Evolutionary conservation across 1,140 invertebrate species (phyloP).

Genomic region (Trachymyrmex septentrionalis): DNA sequence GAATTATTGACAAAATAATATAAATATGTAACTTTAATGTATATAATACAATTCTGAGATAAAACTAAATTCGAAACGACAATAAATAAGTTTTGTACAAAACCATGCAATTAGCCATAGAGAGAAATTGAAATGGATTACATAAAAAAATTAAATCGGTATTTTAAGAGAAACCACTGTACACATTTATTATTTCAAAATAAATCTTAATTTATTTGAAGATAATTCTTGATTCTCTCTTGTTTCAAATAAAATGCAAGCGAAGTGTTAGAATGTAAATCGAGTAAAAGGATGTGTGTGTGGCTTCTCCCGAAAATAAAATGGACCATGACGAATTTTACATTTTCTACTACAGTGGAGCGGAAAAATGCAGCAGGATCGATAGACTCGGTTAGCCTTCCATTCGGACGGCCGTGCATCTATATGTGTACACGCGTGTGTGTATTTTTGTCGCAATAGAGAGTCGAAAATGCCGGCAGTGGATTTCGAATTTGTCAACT

Average conservation of each 20-base stretch:
- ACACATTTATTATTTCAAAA: neutral
- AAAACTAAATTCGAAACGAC: neutral
- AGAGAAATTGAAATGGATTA: neutral
- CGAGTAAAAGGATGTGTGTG: neutral
- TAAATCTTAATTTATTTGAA: neutral
- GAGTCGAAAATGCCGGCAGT: constrained; percentile 27
- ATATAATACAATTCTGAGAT: constrained; percentile 4
- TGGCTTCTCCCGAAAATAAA: neutral
- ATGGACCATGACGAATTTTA: neutral
- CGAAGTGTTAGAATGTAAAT: neutral
- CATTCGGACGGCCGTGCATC: neutral
- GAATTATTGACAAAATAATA: neutral
- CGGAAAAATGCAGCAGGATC: constrained; percentile 40
- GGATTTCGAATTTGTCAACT: constrained; percentile 74
- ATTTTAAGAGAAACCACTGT: neutral
- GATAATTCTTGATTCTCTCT: neutral
- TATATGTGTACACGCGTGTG: neutral
- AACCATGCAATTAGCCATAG: neutral
- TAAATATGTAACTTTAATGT: neutral
- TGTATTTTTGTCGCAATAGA: neutral
- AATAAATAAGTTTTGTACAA: neutral
- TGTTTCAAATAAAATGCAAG: neutral
- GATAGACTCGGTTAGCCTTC: constrained; percentile 35
- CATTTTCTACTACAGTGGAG: constrained; percentile 18
- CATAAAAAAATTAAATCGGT: neutral